phyloP scores from a whole-genome alignment of 2,113 vertebrate species.

The Hippocampus barbouri region DNA sequence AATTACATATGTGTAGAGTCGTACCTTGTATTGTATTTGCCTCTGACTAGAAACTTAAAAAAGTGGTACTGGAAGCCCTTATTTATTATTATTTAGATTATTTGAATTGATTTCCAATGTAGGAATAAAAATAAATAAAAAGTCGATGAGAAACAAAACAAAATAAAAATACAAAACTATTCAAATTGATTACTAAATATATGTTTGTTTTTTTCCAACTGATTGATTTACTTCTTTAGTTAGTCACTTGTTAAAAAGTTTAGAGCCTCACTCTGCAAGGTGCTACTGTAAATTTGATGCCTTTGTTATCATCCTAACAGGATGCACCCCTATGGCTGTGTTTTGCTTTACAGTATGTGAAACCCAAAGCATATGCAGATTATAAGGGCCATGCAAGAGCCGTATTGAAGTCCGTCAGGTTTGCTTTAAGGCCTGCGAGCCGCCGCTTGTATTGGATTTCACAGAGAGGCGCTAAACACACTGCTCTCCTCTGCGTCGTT shows the following conservation, averaged over 20 bases:
- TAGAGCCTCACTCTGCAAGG: background rate
- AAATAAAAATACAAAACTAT: background rate
- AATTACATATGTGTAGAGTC: no score
- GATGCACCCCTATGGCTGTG: background rate
- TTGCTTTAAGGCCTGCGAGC: conserved; percentile 20
- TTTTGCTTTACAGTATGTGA: background rate
- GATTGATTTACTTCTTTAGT: background rate
- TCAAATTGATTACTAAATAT: background rate
- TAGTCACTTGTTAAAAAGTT: background rate
- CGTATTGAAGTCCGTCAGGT: background rate
- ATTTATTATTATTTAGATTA: no score
- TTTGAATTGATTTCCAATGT: no score
- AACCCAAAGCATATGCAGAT: conserved; percentile 1
- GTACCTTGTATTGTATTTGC: no score
- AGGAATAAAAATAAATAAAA: no score
- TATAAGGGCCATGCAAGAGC: background rate
- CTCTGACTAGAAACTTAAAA: no score
- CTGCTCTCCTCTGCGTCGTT: conserved; percentile 65
- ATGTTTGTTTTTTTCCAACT: background rate
- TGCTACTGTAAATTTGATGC: background rate
- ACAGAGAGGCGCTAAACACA: conserved; percentile 69
- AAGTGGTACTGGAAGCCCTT: no score
- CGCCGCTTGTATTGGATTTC: conserved; percentile 72
- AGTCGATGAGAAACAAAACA: no score
- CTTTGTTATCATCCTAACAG: background rate